Evolutionary conservation across 2,113 vertebrate species (phyloP).

Genomic region (Rynchops niger): DNA sequence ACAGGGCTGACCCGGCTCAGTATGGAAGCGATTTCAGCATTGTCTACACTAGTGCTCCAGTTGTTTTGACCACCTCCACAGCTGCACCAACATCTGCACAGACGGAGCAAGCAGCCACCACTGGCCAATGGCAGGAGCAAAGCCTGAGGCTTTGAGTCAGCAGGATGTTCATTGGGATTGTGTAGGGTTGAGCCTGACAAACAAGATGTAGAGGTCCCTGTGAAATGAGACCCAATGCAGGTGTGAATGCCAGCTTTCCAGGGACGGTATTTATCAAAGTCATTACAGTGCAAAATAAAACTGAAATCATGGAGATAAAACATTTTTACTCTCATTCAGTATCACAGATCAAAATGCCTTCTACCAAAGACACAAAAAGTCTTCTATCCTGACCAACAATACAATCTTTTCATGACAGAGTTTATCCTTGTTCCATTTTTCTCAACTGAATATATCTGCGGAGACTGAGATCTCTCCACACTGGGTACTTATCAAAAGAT

Average conservation of each 20-base stretch:
- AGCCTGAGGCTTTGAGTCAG: neutral
- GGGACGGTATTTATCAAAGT: neutral
- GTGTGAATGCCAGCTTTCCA: neutral
- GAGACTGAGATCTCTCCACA: neutral
- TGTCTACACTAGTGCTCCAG: neutral
- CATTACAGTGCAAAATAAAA: neutral
- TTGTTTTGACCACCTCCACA: neutral
- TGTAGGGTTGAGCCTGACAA: neutral
- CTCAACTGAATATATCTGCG: neutral
- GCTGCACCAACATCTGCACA: neutral
- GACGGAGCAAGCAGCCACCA: neutral
- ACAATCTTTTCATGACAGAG: neutral
- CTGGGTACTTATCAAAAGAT: neutral
- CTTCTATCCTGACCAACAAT: neutral
- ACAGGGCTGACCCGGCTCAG: neutral
- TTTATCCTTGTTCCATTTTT: neutral
- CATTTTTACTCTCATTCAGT: neutral
- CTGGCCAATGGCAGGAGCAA: neutral
- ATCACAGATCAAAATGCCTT: neutral
- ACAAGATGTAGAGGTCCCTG: neutral
- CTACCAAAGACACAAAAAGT: neutral
- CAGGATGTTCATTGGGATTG: neutral
- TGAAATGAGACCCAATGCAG: neutral
- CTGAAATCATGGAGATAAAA: accelerated
- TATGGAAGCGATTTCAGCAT: neutral